phyloP scores from a whole-genome alignment of 2,888 invertebrate species.

The Diogma glabrata region DNA sequence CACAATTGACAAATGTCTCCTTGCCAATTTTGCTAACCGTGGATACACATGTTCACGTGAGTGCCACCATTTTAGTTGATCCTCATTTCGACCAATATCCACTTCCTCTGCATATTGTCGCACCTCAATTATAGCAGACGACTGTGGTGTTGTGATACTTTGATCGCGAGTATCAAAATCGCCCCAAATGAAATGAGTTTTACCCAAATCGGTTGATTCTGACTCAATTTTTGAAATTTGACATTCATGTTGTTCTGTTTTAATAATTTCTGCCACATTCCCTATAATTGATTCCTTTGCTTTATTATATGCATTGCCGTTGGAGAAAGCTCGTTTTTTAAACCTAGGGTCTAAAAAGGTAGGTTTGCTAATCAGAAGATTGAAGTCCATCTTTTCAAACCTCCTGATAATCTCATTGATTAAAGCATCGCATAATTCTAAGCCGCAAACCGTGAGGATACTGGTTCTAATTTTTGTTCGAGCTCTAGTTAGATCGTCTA shows the following conservation, averaged over 20 bases:
- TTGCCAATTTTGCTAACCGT: background rate
- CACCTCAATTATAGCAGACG: background rate
- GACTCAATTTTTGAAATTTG: no score
- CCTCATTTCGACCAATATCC: no score
- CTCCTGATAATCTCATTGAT: background rate
- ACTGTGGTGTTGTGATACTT: background rate
- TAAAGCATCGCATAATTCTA: background rate
- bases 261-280: background rate
- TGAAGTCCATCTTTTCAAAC: background rate
- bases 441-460: background rate
- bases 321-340: background rate
- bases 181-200: no score
- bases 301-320: background rate
- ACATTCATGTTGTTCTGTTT: no score
- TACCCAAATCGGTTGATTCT: no score
- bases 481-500: background rate
- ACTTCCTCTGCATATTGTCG: background rate
- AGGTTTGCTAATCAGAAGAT: background rate
- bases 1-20: background rate
- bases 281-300: background rate
- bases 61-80: constrained; percentile 19
- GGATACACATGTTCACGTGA: background rate
- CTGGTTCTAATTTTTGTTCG: background rate
- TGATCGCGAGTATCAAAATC: background rate
- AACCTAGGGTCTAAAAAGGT: background rate